A percentile compares a stretch with the other conserved stretches of the same genome.
Conservation (phyloP, 2,797 vertebrate genomes). For the Parauchenoglanis punctatus region DNA sequence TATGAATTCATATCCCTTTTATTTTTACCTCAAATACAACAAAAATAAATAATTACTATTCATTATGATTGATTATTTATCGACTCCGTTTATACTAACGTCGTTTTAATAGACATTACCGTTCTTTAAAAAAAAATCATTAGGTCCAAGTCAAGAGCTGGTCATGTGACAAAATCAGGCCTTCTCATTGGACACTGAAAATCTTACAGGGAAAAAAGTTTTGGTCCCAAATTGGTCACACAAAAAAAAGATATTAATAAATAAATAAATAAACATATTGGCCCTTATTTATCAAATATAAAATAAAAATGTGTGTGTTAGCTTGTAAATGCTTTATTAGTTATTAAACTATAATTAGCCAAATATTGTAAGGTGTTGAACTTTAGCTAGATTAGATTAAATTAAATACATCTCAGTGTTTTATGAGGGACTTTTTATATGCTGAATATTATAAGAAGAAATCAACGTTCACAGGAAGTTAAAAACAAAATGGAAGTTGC, state of each 20-base stretch:
- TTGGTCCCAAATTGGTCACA: background rate
- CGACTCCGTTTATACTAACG: background rate
- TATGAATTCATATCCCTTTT: conserved; percentile 39
- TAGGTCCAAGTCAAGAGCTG: conserved; percentile 47
- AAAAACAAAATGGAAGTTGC: background rate
- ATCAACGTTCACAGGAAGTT: background rate
- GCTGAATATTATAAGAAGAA: background rate
- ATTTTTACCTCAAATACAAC: conserved; percentile 44
- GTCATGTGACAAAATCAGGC: conserved; percentile 38
- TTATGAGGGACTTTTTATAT: background rate
- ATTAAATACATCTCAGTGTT: background rate
- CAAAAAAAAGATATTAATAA: background rate
- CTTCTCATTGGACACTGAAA: conserved; percentile 33
- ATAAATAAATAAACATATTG: background rate
- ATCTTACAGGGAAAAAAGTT: background rate
- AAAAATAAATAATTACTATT: conserved; percentile 57
- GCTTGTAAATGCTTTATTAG: background rate
- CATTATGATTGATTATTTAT: conserved; percentile 11
- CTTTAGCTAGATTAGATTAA: background rate
- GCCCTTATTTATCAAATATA: conserved; percentile 15
- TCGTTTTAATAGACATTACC: background rate
- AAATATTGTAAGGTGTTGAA: background rate
- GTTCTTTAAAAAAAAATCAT: conserved; percentile 21
- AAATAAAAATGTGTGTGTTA: background rate
- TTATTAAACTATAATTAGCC: background rate